Conservation (phyloP, 2,888 invertebrate species). For the Melipona bicolor region DNA sequence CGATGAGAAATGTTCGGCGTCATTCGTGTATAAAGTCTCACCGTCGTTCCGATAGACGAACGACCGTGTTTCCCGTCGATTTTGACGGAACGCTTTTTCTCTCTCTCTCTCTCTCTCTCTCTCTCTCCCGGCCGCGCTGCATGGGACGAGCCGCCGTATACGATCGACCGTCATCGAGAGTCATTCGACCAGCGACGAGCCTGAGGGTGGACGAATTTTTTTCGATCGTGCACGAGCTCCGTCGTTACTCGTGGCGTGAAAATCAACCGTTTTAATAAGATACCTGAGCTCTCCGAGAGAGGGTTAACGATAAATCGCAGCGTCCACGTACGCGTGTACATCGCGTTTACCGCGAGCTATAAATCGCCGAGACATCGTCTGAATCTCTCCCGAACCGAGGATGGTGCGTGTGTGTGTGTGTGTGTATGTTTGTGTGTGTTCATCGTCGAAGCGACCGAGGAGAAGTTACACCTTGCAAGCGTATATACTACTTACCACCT, state of each 20-base stretch:
- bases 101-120: no score
- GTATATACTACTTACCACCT: conserved; percentile 37
- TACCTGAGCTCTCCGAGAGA: conserved; percentile 43
- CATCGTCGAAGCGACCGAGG: conserved; percentile 28
- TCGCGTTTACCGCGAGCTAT: conserved; percentile 42
- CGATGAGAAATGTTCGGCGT: conserved; percentile 78
- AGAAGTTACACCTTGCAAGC: conserved; percentile 40
- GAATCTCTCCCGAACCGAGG: conserved; percentile 33
- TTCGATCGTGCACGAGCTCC: background rate
- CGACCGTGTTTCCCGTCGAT: conserved; percentile 29
- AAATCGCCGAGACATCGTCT: conserved; percentile 49
- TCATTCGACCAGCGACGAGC: background rate
- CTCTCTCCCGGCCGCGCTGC: background rate
- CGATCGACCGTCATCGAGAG: background rate
- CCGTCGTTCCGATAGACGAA: conserved; percentile 23
- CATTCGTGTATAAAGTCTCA: conserved; percentile 68
- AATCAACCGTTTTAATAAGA: conserved; percentile 56
- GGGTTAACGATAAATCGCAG: conserved; percentile 43
- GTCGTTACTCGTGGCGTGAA: conserved; percentile 6
- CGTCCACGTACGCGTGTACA: conserved; percentile 37
- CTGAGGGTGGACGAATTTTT: background rate
- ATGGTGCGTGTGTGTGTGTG: conserved; percentile 4
- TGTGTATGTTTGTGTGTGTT: background rate
- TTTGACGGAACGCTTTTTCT: conserved; percentile 20
- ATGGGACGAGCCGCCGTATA: background rate